Base-by-base conservation (phyloP, 2,113 vertebrate species). In the Delphinapterus leucas region DNA sequence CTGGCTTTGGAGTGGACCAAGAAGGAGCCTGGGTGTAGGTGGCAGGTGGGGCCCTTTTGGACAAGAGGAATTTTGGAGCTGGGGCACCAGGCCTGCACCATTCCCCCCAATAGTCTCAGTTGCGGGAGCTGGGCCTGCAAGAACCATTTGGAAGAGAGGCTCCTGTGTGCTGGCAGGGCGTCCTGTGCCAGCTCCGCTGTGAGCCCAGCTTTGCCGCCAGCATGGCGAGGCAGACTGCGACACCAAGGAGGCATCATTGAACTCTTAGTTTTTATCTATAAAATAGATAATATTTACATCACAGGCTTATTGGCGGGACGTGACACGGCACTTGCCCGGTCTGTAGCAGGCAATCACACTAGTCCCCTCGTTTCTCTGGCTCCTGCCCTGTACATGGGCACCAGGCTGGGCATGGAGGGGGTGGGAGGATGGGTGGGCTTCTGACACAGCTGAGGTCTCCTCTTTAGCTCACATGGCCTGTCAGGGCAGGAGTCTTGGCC, bases 161-260 rank as follows among this genome's bases (percentile, higher is more conserved):
- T 61, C 23, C 4, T 15, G 2, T 26, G 25, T 10, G 23, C 38
- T 61, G 21, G n/a, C 21, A 11, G 65, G 90, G 21, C 20, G 7
- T 44, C 47, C 58, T 8, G 15, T 1, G 4, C 67, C 58, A 2
- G 60, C 83, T 55, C 15, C 63, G 67, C 44, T 13, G 65, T 25
- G 41, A 70, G 58, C 36, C 58, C 38, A 8, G 71, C 84, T 61
- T 36, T 31, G 49, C 31, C 61, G 31, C 21, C 31, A 12, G 6
- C 3, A 4, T 6, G 60, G 47, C 8, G 0, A 55, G 58, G 73
- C 49, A 8, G 13, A 10, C 31, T n/a, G 58, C 0, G 4, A 47
- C 65, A 67, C 18, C 0, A 0, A 4, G 68, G 65, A 21, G 15
- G 71, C 12, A 4, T 20, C 1, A 0, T 8, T 20, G 33, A 58